A percentile compares a stretch with the other conserved stretches of the same genome.
phyloP scores from a whole-genome alignment of 1,140 invertebrate species.

The Cotesia vestalis region DNA sequence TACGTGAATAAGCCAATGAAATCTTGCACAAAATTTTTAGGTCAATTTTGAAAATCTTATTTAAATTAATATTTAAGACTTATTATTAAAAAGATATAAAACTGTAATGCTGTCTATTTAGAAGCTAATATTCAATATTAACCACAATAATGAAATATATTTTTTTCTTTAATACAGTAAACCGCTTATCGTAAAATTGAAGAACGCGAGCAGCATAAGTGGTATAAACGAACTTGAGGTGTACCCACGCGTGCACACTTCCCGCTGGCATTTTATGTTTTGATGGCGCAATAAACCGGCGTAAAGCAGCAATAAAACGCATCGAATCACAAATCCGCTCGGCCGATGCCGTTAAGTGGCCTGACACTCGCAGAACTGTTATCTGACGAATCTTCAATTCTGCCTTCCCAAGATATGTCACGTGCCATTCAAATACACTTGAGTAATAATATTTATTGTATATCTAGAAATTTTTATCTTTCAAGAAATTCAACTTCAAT shows the following conservation, averaged over 20 bases:
- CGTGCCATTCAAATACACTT: not conserved
- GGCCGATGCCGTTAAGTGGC: slow-evolving; percentile 57
- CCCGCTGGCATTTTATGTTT: slow-evolving; percentile 65
- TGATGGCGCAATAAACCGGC: slow-evolving; percentile 66
- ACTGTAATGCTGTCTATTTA: too few relatives aligned
- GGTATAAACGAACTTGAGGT: slow-evolving; percentile 57
- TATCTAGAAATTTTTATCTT: too few relatives aligned
- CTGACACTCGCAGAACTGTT: slow-evolving; percentile 48
- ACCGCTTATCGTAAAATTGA: slow-evolving; percentile 29
- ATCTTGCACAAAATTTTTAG: too few relatives aligned
- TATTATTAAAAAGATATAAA: too few relatives aligned
- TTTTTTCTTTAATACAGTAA: not conserved
- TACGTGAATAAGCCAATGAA: too few relatives aligned
- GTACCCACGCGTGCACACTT: slow-evolving; percentile 58
- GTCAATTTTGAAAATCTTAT: too few relatives aligned
- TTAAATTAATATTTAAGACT: too few relatives aligned
- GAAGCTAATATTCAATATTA: not conserved
- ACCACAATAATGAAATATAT: not conserved
- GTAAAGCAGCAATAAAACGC: slow-evolving; percentile 67
- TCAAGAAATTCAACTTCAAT: too few relatives aligned
- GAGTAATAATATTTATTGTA: not conserved
- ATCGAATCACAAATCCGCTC: slow-evolving; percentile 66
- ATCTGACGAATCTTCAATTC: slow-evolving; percentile 38
- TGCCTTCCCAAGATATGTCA: slow-evolving; percentile 20
- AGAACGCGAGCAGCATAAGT: slow-evolving; percentile 45